Base-by-base conservation (phyloP, 2,888 invertebrate genomes). In the Lepidocyrtoides sp. region DNA sequence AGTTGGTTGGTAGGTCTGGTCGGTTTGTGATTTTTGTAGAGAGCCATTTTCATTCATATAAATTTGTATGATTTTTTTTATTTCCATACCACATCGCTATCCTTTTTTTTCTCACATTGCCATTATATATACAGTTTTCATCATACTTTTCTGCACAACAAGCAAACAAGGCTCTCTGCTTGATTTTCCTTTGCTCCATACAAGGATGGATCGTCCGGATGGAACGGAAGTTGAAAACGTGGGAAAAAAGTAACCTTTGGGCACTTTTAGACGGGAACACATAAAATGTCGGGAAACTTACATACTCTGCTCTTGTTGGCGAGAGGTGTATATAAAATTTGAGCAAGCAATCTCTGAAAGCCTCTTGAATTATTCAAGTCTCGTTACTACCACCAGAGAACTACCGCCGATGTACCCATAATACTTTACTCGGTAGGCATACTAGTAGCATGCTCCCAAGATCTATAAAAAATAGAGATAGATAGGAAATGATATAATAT, bases 201-300 rank as follows among this genome's bases (percentile, higher is more conserved):
- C 32, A 36, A 3, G 51, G 32, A 44, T 72, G 44, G 83, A 69
- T 54, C 60, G 86, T 41, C 81, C 86, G 91, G 86, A 91, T 69
- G 81, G 54, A 81, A 88, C 91, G 91, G 91, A 91, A 91, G 91
- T 91, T 81, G 26, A 86, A 81, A 91, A 85, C 86, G 85, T 82
- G 89, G 83, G 88, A 91, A 91, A 86, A 51, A 91, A n/a, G 82
- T 86, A 91, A 91, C 91, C 91, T 91, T 91, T 91, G 91, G 91
- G 91, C 91, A 91, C 91, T 91, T 90, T 60, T 91, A 72, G 72
- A 84, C 84, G 72, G 84, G 72, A 72, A 54, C 66, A 23, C 29
- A 29, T 54, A 51, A 48, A 23, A 77, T 51, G 29, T 79, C n/a
- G 81, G 41, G 57, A 79, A 66, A 66, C 29, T 44, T 7, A 7